Evolutionary conservation across 2,797 vertebrate species (phyloP), one percentile per base, ranked within the genome.

Genomic region (Xiphophorus birchmanni): DNA sequence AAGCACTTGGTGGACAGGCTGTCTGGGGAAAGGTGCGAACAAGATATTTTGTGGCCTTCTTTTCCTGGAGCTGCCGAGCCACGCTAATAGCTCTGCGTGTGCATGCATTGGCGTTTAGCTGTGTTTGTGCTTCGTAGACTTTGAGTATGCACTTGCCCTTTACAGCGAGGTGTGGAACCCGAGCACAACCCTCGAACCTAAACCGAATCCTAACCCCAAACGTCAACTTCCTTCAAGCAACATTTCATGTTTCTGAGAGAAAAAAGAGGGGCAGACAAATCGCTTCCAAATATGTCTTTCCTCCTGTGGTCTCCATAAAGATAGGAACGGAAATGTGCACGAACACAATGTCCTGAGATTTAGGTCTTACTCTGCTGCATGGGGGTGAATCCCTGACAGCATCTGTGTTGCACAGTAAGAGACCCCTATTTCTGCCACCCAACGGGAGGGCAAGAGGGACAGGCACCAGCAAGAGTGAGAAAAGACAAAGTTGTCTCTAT

Each of bases 1-100:
- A 94, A 91, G 92, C 92, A 95, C 91, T 95, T 94, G 80, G 56
- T 86, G 77, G 80, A 91, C 88, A 88, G 82, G 76, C 86, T 87
- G 89, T 90, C 88, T 85, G 63, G 86, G 90, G 86, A 89, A 83
- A 93, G 91, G 90, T 92, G 93, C 86, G 89, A 91, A 91, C 92
- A 93, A 92, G 87, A 91, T 88, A 84, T 89, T 90, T 86, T 86
- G 77, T 92, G 89, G 83, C 78, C 85, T 84, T 85, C 84, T 52
- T 23, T 85, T 85, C 82, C 80, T 82, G 74, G 83, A 80, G 75
- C 79, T 75, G 65, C 78, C 80, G 85, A 85, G 79, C 85, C 83
- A 82, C 63, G 48, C 86, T 89, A 89, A 90, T 90, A 91, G 81
- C 81, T 77, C 32, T 76, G 78, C 69, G 56, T 69, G 58, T 74